phyloP scores from a whole-genome alignment of 2,797 vertebrate species.

The Fratercula arctica region DNA sequence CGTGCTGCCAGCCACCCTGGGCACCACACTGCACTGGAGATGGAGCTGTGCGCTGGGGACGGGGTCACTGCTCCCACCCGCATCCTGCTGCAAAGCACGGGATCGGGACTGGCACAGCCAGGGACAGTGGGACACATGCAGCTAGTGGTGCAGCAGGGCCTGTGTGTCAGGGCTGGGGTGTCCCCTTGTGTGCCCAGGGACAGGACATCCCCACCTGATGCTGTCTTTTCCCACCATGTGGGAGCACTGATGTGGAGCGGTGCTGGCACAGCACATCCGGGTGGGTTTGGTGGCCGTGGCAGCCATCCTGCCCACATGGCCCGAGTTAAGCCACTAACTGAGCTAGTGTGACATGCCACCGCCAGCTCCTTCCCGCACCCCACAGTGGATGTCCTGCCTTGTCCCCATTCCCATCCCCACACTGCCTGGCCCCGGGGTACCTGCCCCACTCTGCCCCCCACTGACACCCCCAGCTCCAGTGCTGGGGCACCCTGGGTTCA shows the following conservation, averaged over 20 bases:
- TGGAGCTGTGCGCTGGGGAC: accelerated
- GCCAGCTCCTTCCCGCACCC: background rate
- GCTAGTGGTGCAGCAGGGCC: too few relatives aligned
- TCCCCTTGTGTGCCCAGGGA: background rate
- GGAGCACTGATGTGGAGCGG: background rate
- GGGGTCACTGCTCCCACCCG: background rate
- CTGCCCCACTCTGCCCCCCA: accelerated
- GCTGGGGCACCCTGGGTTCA: background rate
- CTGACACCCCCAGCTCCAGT: accelerated
- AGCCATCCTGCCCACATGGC: accelerated
- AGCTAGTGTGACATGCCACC: background rate
- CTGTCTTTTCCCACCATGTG: accelerated
- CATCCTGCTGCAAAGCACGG: accelerated
- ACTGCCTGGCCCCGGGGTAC: background rate
- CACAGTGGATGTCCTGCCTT: accelerated
- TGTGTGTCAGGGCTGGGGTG: accelerated
- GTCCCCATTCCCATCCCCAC: background rate
- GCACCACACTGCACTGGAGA: background rate
- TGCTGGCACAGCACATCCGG: accelerated
- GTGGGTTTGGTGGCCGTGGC: background rate
- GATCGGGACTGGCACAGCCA: accelerated
- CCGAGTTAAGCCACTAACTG: accelerated
- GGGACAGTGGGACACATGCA: accelerated
- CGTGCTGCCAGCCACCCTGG: accelerated
- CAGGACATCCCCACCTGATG: background rate